These are phyloP conservation scores for Allygus modestus DNA, from an alignment of 2,888 invertebrate species.

Conservation along the genomic window DNA sequence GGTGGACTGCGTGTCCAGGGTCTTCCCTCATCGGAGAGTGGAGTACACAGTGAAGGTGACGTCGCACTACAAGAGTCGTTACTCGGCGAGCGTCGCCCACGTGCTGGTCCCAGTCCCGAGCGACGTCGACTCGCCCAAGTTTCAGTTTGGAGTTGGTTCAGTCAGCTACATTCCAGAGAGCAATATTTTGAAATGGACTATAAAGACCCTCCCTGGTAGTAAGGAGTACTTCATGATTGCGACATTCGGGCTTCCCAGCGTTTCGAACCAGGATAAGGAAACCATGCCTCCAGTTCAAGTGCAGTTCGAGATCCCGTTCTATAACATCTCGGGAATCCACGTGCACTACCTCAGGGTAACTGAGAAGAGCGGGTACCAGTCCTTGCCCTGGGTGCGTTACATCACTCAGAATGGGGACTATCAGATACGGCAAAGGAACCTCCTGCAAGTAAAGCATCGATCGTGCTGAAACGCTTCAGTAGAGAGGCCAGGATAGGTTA, in stretches of 20 bases:
- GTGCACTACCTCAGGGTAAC: slow-evolving; percentile 83
- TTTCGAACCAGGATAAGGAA: slow-evolving; percentile 79
- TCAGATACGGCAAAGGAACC: slow-evolving; percentile 75
- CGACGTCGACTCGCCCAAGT: slow-evolving; percentile 83
- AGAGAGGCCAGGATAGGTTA: too few species aligned
- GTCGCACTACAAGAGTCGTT: slow-evolving; percentile 80
- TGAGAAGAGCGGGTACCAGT: slow-evolving; percentile 82
- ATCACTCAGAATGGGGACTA: slow-evolving; percentile 85
- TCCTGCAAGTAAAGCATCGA: not conserved
- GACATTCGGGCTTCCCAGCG: slow-evolving; percentile 82
- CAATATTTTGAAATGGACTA: slow-evolving; percentile 80
- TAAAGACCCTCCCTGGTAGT: slow-evolving; percentile 82
- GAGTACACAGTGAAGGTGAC: slow-evolving; percentile 80
- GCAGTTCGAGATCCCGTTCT: slow-evolving; percentile 84
- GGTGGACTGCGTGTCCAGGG: slow-evolving; percentile 83
- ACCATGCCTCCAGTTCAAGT: slow-evolving; percentile 82
- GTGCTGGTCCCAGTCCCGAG: slow-evolving; percentile 79
- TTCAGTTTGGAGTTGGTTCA: slow-evolving; percentile 80
- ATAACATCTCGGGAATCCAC: slow-evolving; percentile 83
- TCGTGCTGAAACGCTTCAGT: not conserved
- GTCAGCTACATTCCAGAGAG: slow-evolving; percentile 82
- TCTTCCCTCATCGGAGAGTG: slow-evolving; percentile 81
- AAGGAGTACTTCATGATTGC: slow-evolving; percentile 83
- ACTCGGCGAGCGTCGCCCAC: slow-evolving; percentile 84
- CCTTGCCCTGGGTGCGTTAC: slow-evolving; percentile 83